Base-by-base conservation (phyloP, 1,140 invertebrate species). In the Oreohelix idahoensis region DNA sequence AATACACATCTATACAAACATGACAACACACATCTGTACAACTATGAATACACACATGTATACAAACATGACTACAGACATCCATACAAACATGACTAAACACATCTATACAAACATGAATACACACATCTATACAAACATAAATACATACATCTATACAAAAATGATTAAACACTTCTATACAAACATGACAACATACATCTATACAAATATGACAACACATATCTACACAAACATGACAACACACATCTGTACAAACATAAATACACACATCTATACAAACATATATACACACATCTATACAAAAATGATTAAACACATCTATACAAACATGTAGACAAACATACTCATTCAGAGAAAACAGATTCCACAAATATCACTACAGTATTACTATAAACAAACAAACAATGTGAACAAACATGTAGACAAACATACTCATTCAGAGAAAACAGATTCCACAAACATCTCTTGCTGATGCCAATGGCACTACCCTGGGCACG, bases 401-500 rank as follows among this genome's bases (percentile, higher is more conserved):
- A 35, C 63, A n/a, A n/a, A n/a, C n/a, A n/a, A n/a, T n/a, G n/a
- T n/a, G n/a, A n/a, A 71, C 69, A 71, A 71, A 81, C 35, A 70
- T 69, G 26, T 66, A 23, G 0, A 38, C 49, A 70, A 1, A 80
- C 88, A 85, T 84, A 92, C 91, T 89, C 89, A 86, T 92, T 91
- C 36, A 92, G 82, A 36, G 88, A 91, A 75, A 93, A 91, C 15
- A 92, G 85, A 42, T 87, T 85, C 92, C 92, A 93, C 15, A 93
- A 86, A 75, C 90, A 89, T 79, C 92, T 91, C 85, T 93, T 93
- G 85, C 91, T 92, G 78, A 93, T 89, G 69, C 89, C 88, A 36
- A 89, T 84, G 69, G 90, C 88, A 78, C 90, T 91, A 53, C 92
- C 92, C 71, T 87, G 86, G 39, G 90, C 91, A 17, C 90, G 88